These are phyloP conservation scores for Hydraecia micacea DNA, from an alignment of 2,888 invertebrate genomes.

Conservation along the genomic window DNA sequence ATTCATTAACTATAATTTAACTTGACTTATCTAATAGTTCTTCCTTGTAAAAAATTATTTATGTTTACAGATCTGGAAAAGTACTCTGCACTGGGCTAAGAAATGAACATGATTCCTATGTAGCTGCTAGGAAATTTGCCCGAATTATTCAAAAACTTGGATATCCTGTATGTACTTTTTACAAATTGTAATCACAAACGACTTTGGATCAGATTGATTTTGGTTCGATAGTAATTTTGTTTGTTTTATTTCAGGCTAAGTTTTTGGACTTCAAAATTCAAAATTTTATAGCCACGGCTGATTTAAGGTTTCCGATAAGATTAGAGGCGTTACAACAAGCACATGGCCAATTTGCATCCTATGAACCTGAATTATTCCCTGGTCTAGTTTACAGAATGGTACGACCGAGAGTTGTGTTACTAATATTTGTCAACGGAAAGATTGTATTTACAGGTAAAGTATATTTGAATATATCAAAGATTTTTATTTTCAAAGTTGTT, in stretches of 20 bases:
- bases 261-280: constrained; percentile 95
- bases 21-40: background rate
- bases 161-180: constrained; percentile 91
- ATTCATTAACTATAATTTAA: background rate
- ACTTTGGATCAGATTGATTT: background rate
- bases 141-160: constrained; percentile 95
- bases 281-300: constrained; percentile 94
- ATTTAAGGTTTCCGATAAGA: constrained; percentile 93
- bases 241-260: constrained; percentile 89
- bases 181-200: background rate
- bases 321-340: constrained; percentile 93
- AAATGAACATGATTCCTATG: constrained; percentile 94
- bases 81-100: constrained; percentile 95
- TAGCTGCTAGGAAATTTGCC: constrained; percentile 95
- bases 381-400: constrained; percentile 99
- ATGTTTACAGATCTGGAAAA: constrained; percentile 92
- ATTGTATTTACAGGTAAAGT: constrained; percentile 96
- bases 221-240: background rate
- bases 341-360: constrained; percentile 95
- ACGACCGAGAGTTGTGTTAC: constrained; percentile 97
- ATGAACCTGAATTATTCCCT: constrained; percentile 99
- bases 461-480: background rate
- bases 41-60: background rate
- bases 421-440: constrained; percentile 99
- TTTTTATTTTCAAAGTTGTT: background rate